Evolutionary conservation across 2,797 vertebrate genomes (phyloP), one percentile per base, ranked within the genome.

Genomic region (Onychomys arenicola): DNA sequence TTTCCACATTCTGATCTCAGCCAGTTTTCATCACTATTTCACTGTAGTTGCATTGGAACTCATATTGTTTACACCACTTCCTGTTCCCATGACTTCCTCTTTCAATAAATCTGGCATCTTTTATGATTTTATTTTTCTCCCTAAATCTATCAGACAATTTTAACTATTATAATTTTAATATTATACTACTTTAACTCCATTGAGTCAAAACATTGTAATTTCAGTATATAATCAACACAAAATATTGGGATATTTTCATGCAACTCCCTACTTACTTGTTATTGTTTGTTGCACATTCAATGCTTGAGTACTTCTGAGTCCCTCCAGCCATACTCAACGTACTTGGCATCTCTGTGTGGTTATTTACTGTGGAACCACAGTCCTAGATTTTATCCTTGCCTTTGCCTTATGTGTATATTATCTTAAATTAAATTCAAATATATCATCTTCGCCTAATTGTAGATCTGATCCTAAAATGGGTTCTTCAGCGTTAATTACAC

Each of bases 1-100:
- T 67, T 92, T 89, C n/a, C 19, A 40, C 84, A 69, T 83, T 95
- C 37, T 93, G 63, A 34, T 81, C 77, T 91, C 90, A 95, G 88
- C 49, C 23, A 86, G 11, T 82, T 75, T 43, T 96, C 76, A 34
- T 67, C 32, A 17, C 84, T 40, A 13, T 91, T 94, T 83, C 55
- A n/a, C 27, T 76, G 71, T 88, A 91, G 90, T 92, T 91, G 55
- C 55, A 11, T 37, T 71, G 82, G 69, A 94, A 77, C 85, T 91
- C 32, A 67, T 95, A 52, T 34, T 77, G 27, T 55, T 95, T 77
- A 92, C 40, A 67, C 8, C 9, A 91, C 61, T 65, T 80, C 61
- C 77, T 55, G 12, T 89, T 92, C 78, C 73, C 61, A 83, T 63
- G 69, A 49, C 67, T 93, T 85, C 40, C 37, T 89, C 37, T 95